phyloP scores from a whole-genome alignment of 2,113 vertebrate species.

The Acanthisitta chloris region DNA sequence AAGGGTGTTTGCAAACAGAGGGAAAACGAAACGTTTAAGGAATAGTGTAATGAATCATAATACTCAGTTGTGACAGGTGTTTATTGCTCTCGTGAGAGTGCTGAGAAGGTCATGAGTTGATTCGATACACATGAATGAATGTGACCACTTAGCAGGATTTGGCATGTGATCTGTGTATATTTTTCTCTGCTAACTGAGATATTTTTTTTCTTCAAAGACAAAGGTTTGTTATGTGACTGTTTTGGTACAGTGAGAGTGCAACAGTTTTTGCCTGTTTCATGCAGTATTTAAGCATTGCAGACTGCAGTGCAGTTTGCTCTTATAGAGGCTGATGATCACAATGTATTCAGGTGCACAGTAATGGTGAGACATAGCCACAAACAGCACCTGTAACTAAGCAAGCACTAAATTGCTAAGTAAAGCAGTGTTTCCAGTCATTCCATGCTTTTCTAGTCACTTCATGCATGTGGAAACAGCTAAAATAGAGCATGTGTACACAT shows the following conservation, averaged over 20 bases:
- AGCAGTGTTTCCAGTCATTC: neutral
- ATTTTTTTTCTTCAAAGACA: neutral
- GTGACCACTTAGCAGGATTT: neutral
- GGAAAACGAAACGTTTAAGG: neutral
- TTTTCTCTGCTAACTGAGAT: neutral
- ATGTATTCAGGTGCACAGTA: neutral
- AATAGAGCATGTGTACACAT: rapidly evolving
- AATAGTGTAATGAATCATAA: neutral
- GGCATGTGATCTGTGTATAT: neutral
- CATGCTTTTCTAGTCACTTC: neutral
- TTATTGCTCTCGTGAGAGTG: neutral
- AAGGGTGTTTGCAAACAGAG: neutral
- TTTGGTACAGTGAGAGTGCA: neutral
- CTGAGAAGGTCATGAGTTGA: neutral
- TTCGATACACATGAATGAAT: neutral
- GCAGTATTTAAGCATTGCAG: neutral
- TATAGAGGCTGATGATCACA: neutral
- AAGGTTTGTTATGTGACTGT: neutral
- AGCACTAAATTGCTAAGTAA: neutral
- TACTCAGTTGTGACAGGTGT: neutral
- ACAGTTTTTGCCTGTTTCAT: neutral
- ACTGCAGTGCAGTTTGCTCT: neutral
- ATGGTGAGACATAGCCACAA: neutral
- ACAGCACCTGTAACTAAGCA: neutral
- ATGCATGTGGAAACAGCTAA: neutral